Evolutionary conservation across 2,888 invertebrate species (phyloP), one percentile per base, ranked within the genome.

Genomic region (Tiliacea aurago): DNA sequence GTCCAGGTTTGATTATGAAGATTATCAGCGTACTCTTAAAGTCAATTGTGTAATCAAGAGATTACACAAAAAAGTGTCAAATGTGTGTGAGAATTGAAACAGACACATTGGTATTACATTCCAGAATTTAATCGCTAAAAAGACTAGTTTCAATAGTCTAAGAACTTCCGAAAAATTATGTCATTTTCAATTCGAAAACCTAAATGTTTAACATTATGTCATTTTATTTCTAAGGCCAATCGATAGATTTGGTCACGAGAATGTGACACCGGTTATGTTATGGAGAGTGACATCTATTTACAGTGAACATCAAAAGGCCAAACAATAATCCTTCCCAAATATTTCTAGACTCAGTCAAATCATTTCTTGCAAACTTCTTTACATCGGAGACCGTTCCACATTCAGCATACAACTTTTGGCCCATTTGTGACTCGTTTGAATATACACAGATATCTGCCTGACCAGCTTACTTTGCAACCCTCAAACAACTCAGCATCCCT

Each of bases 321-420:
- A 61, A 33, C n/a, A 59, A 33, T 63, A 23, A 51, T 45, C 10
- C 1, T 28, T 51, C 15, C 51, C 37, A 56, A 66, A 78, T n/a
- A 79, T 55, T 55, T 73, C 47, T 47, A 63, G 66, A 51, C 45
- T 47, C 47, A 18, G 68, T 71, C 55, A 73, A 69, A 69, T 64
- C 83, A 80, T 63, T 73, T 84, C 85, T 76, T 72, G 75, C 70
- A 67, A 78, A 71, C 64, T 81, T 81, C 89, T 88, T 87, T 81
- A 81, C 59, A 65, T 76, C 78, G 23, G 28, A 76, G 88, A 82
- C 82, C 89, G 90, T 90, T 89, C 92, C 86, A 92, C 89, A 91
- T 93, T 90, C 92, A 91, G 88, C 89, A 89, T 89, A 91, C 93
- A 94, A 92, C 92, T 93, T 94, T 93, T 93, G 91, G 93, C 93